Conservation (phyloP, 2,113 vertebrate species). For the Sinocyclocheilus anshuiensis region DNA sequence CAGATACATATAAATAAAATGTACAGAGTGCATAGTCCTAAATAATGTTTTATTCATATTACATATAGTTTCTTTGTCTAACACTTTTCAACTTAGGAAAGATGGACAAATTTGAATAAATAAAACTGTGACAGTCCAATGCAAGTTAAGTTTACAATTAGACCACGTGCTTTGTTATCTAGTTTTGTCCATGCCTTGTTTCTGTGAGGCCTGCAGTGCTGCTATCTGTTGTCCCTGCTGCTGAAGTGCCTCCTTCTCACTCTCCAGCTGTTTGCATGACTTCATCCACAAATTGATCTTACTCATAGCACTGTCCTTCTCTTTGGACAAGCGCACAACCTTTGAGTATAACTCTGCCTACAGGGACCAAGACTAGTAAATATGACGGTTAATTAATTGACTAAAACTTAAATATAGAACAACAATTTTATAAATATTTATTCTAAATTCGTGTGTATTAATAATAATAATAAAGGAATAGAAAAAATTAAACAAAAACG, state of each 20-base stretch:
- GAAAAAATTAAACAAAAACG: not conserved
- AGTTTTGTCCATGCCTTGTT: not conserved
- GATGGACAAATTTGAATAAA: too few relatives aligned
- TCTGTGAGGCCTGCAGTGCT: conserved; percentile 9
- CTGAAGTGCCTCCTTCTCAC: conserved; percentile 77
- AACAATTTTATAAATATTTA: too few relatives aligned
- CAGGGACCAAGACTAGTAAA: not conserved
- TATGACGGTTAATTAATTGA: not conserved
- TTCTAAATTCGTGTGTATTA: too few relatives aligned
- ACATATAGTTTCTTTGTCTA: not conserved
- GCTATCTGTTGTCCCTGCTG: conserved; percentile 55
- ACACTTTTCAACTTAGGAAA: not conserved
- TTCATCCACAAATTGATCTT: conserved; percentile 83
- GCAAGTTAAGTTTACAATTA: not conserved
- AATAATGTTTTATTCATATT: not conserved
- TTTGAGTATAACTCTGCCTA: conserved; percentile 72
- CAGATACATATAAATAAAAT: not conserved
- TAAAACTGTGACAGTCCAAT: not conserved
- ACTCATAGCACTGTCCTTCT: conserved; percentile 73
- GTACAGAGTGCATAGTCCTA: too few relatives aligned
- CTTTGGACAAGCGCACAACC: conserved; percentile 73
- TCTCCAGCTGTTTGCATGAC: conserved; percentile 82
- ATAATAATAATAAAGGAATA: too few relatives aligned
- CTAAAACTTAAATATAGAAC: not conserved
- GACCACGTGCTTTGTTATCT: not conserved